Conservation (phyloP, 2,797 vertebrate genomes). For the Manis pentadactyla region DNA sequence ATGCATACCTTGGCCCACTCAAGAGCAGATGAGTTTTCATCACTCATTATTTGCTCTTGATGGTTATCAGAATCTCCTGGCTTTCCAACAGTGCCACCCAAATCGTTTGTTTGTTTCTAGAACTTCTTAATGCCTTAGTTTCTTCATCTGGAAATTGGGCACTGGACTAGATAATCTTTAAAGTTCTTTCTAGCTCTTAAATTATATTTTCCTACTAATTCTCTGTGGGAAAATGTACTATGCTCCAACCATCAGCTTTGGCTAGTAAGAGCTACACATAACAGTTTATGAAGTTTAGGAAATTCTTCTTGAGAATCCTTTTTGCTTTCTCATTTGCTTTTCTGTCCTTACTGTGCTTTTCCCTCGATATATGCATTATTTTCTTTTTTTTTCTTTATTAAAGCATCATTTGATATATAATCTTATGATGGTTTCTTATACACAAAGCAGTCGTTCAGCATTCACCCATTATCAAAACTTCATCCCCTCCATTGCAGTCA, state of each 20-base stretch:
- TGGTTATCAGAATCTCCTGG: not conserved
- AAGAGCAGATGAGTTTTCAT: not conserved
- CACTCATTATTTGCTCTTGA: not conserved
- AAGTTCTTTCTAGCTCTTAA: not conserved
- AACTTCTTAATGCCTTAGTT: not conserved
- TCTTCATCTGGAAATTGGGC: not conserved
- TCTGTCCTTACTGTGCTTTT: not conserved
- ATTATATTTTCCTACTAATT: constrained; percentile 24
- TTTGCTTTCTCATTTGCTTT: constrained; percentile 4
- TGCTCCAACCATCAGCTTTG: not conserved
- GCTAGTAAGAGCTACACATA: not conserved
- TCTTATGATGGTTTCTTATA: too few species aligned
- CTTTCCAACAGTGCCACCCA: not conserved
- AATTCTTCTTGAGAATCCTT: not conserved
- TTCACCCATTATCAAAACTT: too few species aligned
- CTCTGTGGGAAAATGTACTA: not conserved
- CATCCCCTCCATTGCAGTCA: too few species aligned
- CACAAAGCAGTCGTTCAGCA: too few species aligned
- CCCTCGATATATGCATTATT: not conserved
- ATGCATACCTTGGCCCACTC: not conserved
- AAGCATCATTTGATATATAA: too few species aligned
- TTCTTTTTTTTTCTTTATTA: too few species aligned
- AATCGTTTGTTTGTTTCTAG: not conserved
- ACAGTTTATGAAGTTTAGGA: not conserved
- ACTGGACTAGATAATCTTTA: not conserved